These are phyloP conservation scores for Dryadula phaetusa DNA, from an alignment of 2,888 invertebrate genomes.

Conservation along the genomic window DNA sequence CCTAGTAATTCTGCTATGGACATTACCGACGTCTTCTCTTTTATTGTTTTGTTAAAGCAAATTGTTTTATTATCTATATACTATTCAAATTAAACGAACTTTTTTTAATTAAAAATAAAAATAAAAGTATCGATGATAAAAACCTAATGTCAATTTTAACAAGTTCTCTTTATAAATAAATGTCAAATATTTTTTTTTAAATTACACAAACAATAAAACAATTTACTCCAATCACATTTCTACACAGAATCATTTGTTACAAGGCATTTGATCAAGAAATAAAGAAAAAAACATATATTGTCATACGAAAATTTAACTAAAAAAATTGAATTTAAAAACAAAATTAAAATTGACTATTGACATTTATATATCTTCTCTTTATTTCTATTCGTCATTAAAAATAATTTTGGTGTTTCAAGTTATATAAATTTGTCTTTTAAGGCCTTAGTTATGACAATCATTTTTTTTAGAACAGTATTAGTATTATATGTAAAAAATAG, in stretches of 20 bases:
- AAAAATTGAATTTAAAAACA: background rate
- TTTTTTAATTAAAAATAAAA: background rate
- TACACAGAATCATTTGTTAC: conserved; percentile 22
- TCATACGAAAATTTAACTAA: conserved; percentile 21
- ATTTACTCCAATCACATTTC: conserved; percentile 19
- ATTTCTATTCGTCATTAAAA: conserved; percentile 24
- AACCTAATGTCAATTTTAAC: background rate
- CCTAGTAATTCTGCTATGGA: conserved; percentile 54
- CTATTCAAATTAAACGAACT: background rate
- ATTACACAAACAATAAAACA: conserved; percentile 29
- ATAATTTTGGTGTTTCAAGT: conserved; percentile 21
- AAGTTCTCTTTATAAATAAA: background rate
- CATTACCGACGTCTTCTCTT: conserved; percentile 41
- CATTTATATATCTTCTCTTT: conserved; percentile 16
- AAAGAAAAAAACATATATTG: conserved; percentile 24
- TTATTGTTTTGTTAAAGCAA: conserved; percentile 27
- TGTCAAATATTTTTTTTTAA: background rate
- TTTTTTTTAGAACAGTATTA: conserved; percentile 12
- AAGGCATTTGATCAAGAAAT: conserved; percentile 24
- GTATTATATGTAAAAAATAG: background rate
- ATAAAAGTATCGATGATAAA: background rate
- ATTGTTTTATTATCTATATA: conserved; percentile 23
- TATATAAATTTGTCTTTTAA: conserved; percentile 27
- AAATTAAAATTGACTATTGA: background rate
- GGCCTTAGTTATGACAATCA: conserved; percentile 13